Conservation (phyloP, 2,797 vertebrate species). For the Benthosema pterotum region DNA sequence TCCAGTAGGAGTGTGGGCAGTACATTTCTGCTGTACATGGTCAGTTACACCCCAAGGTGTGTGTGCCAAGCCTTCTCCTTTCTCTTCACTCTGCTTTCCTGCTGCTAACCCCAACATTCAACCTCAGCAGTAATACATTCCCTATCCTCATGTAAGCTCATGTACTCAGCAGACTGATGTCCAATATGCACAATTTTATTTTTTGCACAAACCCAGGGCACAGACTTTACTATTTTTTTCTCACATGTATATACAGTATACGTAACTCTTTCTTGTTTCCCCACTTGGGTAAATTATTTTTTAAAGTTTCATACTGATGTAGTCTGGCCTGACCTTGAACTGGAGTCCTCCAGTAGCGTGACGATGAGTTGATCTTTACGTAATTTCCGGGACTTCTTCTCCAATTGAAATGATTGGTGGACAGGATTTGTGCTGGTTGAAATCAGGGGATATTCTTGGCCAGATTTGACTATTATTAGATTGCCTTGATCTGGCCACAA, state of each 20-base stretch:
- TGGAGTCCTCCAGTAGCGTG: too few relatives aligned
- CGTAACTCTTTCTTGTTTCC: slow-evolving; percentile 12
- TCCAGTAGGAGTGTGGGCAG: slow-evolving; percentile 4
- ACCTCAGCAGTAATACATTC: not conserved
- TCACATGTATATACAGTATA: slow-evolving; percentile 34
- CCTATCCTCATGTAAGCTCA: slow-evolving; percentile 5
- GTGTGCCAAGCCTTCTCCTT: slow-evolving; percentile 31
- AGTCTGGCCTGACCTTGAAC: too few relatives aligned
- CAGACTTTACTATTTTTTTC: slow-evolving; percentile 11
- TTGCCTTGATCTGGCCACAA: too few relatives aligned
- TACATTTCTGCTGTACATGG: slow-evolving; percentile 19
- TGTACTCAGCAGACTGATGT: slow-evolving; percentile 15
- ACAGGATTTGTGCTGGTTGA: too few relatives aligned
- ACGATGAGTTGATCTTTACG: too few relatives aligned
- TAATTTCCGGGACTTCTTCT: too few relatives aligned
- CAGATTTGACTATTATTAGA: too few relatives aligned
- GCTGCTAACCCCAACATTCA: not conserved
- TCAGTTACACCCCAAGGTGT: slow-evolving; percentile 9
- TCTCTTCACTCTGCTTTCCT: slow-evolving; percentile 1
- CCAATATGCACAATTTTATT: slow-evolving; percentile 1
- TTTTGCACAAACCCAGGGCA: slow-evolving; percentile 20
- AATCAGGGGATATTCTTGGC: too few relatives aligned
- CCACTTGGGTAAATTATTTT: not conserved
- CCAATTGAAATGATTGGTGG: too few relatives aligned
- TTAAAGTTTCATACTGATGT: slow-evolving; percentile 1